A percentile compares a stretch with the other conserved stretches of the same genome.
Evolutionary conservation across 92 coral and sea anemone genomes (phyloP).

Genomic region (Actinernus sp.): DNA sequence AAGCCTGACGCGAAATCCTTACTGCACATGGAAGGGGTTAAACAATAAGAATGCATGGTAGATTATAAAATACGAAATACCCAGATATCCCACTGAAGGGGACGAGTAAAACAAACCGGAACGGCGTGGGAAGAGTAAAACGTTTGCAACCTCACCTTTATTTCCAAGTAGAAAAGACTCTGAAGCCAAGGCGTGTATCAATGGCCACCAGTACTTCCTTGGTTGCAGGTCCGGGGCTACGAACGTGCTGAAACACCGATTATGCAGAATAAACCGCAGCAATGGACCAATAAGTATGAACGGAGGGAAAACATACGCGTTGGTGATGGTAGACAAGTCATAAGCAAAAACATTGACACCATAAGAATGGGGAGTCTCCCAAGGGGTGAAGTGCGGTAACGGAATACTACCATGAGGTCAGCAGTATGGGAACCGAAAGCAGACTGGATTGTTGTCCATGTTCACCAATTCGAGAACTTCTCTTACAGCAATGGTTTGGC

Average conservation of each 20-base stretch:
- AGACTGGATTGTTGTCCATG: background rate
- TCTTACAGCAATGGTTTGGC: background rate
- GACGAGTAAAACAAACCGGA: too few relatives aligned
- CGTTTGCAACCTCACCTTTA: too few relatives aligned
- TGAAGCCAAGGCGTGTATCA: slow-evolving; percentile 8
- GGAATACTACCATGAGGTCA: background rate
- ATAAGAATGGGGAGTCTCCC: background rate
- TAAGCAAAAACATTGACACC: background rate
- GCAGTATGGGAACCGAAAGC: background rate
- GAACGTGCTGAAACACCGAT: background rate
- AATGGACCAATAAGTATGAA: slow-evolving; percentile 14
- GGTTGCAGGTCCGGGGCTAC: slow-evolving; percentile 24
- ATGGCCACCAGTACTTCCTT: slow-evolving; percentile 38
- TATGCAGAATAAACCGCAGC: slow-evolving; percentile 16
- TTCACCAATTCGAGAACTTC: background rate
- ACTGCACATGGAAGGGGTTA: background rate
- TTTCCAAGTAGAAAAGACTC: slow-evolving; percentile 6
- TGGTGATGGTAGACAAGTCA: background rate
- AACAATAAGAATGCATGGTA: background rate
- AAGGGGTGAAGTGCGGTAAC: slow-evolving; percentile 1
- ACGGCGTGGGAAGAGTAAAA: too few relatives aligned
- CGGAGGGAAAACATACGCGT: slow-evolving; percentile 28
- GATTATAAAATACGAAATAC: background rate
- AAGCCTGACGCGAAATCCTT: background rate
- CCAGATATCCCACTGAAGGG: background rate